These are phyloP conservation scores for Ciconia boyciana DNA, from an alignment of 2,113 vertebrate species.

Conservation along the genomic window DNA sequence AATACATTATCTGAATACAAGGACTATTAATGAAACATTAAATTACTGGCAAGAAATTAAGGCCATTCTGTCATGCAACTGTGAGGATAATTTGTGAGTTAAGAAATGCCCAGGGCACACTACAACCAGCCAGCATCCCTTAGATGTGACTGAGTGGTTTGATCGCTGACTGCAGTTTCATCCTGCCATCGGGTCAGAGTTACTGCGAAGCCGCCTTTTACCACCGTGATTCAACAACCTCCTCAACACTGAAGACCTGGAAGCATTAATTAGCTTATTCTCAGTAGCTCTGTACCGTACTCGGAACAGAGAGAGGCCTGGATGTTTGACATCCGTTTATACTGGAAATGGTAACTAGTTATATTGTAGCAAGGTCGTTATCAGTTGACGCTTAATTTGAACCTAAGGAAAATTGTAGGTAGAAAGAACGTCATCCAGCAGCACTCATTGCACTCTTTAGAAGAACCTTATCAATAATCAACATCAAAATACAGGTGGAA, in stretches of 20 bases:
- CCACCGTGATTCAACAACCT: neutral
- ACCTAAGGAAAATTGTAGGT: neutral
- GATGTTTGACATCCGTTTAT: neutral
- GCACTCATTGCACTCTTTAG: neutral
- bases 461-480: conserved; percentile 1
- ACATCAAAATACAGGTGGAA: conserved; percentile 28
- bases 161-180: neutral
- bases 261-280: neutral
- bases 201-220: neutral
- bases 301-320: neutral
- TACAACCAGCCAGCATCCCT: neutral
- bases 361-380: neutral
- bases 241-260: neutral
- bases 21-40: neutral
- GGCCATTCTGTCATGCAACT: conserved; percentile 47
- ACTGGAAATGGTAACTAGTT: neutral
- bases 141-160: fast-evolving
- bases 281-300: neutral
- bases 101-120: conserved; percentile 16
- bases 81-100: neutral
- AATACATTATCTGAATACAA: neutral
- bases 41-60: conserved; percentile 19
- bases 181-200: neutral
- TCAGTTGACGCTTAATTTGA: neutral
- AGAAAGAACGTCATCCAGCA: neutral